phyloP scores from a whole-genome alignment of 2,888 invertebrate genomes.

The Drosophila stalkeri region DNA sequence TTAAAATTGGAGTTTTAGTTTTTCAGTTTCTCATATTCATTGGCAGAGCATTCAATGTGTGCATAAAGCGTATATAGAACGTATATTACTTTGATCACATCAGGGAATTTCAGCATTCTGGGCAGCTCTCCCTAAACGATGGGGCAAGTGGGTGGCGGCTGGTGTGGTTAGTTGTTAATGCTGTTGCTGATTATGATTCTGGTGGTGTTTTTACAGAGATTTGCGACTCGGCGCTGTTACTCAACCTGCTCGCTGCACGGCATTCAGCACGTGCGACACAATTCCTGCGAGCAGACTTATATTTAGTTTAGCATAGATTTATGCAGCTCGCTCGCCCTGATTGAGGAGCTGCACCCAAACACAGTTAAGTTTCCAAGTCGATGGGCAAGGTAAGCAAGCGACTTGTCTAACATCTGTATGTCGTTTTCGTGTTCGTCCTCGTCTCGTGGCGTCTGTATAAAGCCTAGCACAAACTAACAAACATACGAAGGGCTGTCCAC shows the following conservation, averaged over 20 bases:
- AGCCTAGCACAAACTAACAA: constrained; percentile 16
- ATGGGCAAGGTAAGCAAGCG: constrained; percentile 77
- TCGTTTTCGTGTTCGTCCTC: constrained; percentile 52
- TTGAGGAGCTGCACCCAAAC: constrained; percentile 24
- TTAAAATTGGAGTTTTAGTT: constrained; percentile 18
- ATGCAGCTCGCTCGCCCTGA: constrained; percentile 29
- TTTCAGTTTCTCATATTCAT: background rate
- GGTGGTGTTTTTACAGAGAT: constrained; percentile 87
- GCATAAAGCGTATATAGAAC: background rate
- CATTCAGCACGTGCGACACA: constrained; percentile 90
- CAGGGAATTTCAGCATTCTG: background rate
- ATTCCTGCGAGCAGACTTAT: constrained; percentile 94
- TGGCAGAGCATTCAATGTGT: background rate
- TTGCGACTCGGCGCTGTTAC: constrained; percentile 92
- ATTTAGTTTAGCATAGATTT: constrained; percentile 88
- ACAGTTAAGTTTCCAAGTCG: constrained; percentile 42
- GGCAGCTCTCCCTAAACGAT: background rate
- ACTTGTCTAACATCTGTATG: constrained; percentile 40
- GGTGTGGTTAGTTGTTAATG: constrained; percentile 35
- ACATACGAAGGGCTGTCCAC: constrained; percentile 2
- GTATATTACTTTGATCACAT: background rate
- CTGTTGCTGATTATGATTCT: constrained; percentile 58
- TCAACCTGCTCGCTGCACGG: constrained; percentile 92
- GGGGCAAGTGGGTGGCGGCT: constrained; percentile 1
- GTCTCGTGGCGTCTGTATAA: constrained; percentile 31